phyloP scores from a whole-genome alignment of 1,140 invertebrate species.

The Lepidurus packardi region DNA sequence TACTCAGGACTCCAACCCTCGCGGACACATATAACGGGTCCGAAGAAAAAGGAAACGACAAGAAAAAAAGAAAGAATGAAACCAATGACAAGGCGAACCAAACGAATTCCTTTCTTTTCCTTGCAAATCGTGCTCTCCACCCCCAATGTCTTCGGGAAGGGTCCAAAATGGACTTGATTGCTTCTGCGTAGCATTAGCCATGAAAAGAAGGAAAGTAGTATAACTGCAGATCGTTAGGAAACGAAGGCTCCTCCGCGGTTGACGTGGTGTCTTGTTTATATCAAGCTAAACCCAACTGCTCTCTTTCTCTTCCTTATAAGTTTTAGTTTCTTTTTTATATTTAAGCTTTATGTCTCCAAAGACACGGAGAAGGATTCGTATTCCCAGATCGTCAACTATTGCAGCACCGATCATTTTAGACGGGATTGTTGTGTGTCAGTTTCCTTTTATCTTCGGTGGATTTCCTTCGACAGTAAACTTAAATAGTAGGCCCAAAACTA shows the following conservation, averaged over 20 bases:
- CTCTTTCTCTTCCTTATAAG: background rate
- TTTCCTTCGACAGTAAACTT: too few species aligned
- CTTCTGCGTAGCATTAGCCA: background rate
- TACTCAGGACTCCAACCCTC: background rate
- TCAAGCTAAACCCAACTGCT: background rate
- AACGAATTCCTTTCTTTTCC: too few species aligned
- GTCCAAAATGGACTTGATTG: background rate
- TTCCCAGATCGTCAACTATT: background rate
- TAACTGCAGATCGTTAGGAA: constrained; percentile 6
- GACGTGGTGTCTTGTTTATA: background rate
- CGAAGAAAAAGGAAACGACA: background rate
- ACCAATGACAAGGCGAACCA: too few species aligned
- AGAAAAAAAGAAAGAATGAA: background rate
- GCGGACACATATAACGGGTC: background rate
- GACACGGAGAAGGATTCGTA: background rate
- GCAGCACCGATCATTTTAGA: too few species aligned
- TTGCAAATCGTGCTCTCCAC: too few species aligned
- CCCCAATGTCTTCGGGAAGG: too few species aligned
- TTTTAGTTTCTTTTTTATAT: background rate
- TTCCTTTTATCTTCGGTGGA: too few species aligned
- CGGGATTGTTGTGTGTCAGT: too few species aligned
- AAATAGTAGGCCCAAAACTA: too few species aligned
- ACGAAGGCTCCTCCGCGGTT: background rate
- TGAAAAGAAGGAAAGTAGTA: background rate
- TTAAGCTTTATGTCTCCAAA: background rate